A percentile compares a stretch with the other conserved stretches of the same genome.
Conservation (phyloP, 2,888 invertebrate species). For the Rotaria sp. region DNA sequence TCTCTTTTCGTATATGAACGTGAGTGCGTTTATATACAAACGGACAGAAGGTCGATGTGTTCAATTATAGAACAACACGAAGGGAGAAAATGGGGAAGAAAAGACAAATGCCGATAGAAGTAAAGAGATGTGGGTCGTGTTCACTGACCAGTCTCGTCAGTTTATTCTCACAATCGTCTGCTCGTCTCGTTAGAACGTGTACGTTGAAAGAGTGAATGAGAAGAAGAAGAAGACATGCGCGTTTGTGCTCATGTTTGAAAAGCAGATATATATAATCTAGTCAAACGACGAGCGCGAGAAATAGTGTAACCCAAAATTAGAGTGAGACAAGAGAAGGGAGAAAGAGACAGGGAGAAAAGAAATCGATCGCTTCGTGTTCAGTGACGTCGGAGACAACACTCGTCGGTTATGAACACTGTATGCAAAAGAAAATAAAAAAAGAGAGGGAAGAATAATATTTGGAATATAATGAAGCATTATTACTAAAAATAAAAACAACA, state of each 20-base stretch:
- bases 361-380: constrained; percentile 13
- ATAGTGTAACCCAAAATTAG: background rate
- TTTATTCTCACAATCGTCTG: background rate
- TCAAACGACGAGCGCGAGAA: constrained; percentile 8
- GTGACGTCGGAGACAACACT: background rate
- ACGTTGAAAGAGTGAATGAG: background rate
- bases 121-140: background rate
- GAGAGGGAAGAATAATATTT: background rate
- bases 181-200: background rate
- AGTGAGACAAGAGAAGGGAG: background rate
- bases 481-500: background rate
- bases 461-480: background rate
- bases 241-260: background rate
- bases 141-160: constrained; percentile 24
- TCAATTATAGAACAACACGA: constrained; percentile 23
- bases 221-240: background rate
- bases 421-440: background rate
- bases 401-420: background rate
- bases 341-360: background rate
- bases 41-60: constrained; percentile 25
- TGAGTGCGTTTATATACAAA: background rate
- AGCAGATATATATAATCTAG: background rate
- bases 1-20: background rate
- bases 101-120: background rate
- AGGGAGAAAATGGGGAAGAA: background rate